Base-by-base conservation (phyloP, 2,797 vertebrate genomes). In the Eupleurogrammus muticus region DNA sequence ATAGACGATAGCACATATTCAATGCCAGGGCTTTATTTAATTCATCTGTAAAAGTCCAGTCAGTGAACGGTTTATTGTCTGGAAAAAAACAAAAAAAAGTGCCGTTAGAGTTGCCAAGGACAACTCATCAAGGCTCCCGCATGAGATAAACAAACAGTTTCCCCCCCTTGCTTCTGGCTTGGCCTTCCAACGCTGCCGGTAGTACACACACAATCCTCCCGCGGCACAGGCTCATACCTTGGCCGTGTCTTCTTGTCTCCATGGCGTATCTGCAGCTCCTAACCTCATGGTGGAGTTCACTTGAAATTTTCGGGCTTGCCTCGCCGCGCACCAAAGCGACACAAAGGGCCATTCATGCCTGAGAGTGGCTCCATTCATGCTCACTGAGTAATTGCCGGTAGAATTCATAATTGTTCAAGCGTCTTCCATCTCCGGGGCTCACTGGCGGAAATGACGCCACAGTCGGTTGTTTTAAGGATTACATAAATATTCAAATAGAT, bases 261-360 rank as follows among this genome's bases (percentile, higher is more conserved):
- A 87, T 89, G 89, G 90, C 64, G 48, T 80, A 74, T 89, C 80
- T 84, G 84, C 81, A 71, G 87, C n/a, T 77, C 79, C 88, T 88
- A 90, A 93, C 92, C 90, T 93, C 92, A 91, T 90, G 91, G 90
- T 91, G 93, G 91, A 94, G 92, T 91, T 87, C 80, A 76, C 85
- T 89, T 85, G 87, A 86, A 86, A 85, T 91, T 91, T 87, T 88
- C 89, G 90, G 82, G 83, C 90, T 85, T 74, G 83, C 76, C 77
- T 84, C 56, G 12, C 81, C 81, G 80, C 62, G 70, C 83, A 88
- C 77, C 82, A 78, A 83, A 87, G 70, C 75, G 76, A 59, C 84
- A 94, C 92, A 95, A 93, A 93, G 93, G 81, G 81, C 88, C 87
- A 90, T 94, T 94, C 91, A 93, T 86, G 85, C 63, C 82, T 36